These are phyloP conservation scores for Scolopax mira DNA, from an alignment of 2,113 vertebrate genomes.

Conservation along the genomic window DNA sequence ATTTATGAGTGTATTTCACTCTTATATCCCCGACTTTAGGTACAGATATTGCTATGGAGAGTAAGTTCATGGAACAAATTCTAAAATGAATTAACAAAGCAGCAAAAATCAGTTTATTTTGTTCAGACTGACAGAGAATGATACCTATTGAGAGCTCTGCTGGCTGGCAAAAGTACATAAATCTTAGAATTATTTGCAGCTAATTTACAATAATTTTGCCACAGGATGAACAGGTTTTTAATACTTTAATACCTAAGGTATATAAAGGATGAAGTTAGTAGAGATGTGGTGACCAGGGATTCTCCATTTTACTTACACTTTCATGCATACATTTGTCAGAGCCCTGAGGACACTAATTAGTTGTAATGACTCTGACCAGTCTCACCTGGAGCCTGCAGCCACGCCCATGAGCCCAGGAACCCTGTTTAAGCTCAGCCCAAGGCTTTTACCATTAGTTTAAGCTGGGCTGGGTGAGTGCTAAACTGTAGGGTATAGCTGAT, in stretches of 20 bases:
- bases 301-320: not conserved
- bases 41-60: not conserved
- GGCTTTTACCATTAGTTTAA: not conserved
- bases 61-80: not conserved
- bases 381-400: not conserved
- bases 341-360: not conserved
- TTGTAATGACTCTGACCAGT: not conserved
- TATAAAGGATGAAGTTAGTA: not conserved
- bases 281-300: not conserved
- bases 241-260: not conserved
- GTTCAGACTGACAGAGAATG: not conserved
- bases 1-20: not conserved
- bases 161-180: not conserved
- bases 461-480: fast-evolving
- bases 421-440: not conserved
- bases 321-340: not conserved
- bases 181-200: not conserved
- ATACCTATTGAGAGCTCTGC: not conserved
- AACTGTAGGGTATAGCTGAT: fast-evolving
- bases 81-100: not conserved
- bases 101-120: not conserved
- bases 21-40: not conserved
- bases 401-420: not conserved
- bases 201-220: not conserved
- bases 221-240: not conserved